Conservation (phyloP, 2,797 vertebrate genomes). For the Crenichthys baileyi region DNA sequence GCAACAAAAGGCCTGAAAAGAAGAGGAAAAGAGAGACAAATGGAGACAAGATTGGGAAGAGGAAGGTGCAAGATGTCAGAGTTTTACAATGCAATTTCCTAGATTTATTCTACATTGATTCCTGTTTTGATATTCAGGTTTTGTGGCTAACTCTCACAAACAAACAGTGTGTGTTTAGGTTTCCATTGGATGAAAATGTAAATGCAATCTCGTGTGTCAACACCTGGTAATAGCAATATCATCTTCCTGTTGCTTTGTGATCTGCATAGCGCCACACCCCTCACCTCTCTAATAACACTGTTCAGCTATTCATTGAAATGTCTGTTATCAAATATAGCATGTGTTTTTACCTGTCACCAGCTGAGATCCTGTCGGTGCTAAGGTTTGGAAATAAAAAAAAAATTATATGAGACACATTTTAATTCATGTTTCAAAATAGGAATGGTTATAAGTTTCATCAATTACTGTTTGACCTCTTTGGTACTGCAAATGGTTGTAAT, state of each 20-base stretch:
- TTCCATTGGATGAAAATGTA: slow-evolving; percentile 70
- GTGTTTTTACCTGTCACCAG: slow-evolving; percentile 78
- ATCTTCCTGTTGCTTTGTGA: slow-evolving; percentile 74
- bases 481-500: slow-evolving; percentile 22
- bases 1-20: slow-evolving; percentile 36
- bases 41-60: slow-evolving; percentile 27
- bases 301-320: slow-evolving; percentile 82
- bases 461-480: slow-evolving; percentile 56
- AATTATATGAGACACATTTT: slow-evolving; percentile 58
- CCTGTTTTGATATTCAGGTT: slow-evolving; percentile 61
- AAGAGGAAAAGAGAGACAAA: slow-evolving; percentile 61
- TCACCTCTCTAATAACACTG: slow-evolving; percentile 74
- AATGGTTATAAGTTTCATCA: slow-evolving; percentile 42
- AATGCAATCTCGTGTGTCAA: slow-evolving; percentile 80
- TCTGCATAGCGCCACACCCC: slow-evolving; percentile 72
- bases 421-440: slow-evolving; percentile 40
- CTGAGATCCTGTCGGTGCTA: slow-evolving; percentile 30
- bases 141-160: slow-evolving; percentile 65
- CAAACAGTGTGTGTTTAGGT: slow-evolving; percentile 65
- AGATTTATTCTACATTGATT: slow-evolving; percentile 63
- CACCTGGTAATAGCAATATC: slow-evolving; percentile 78
- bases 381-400: slow-evolving; percentile 51
- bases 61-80: slow-evolving; percentile 31
- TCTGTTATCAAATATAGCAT: slow-evolving; percentile 75
- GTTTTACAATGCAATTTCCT: slow-evolving; percentile 53